These are phyloP conservation scores for Cerastis leucographa DNA, from an alignment of 2,888 invertebrate genomes.

Conservation along the genomic window DNA sequence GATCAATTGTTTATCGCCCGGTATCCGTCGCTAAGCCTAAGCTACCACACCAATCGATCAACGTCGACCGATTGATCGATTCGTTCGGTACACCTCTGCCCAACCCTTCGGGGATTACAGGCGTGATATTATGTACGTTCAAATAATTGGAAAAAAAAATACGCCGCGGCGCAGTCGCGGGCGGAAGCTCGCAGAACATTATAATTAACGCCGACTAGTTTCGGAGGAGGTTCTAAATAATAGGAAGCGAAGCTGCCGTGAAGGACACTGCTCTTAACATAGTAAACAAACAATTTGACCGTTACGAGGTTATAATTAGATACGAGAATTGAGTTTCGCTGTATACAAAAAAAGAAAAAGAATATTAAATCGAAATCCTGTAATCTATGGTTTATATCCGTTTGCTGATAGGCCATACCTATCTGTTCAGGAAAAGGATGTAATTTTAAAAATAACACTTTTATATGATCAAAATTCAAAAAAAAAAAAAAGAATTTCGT, in stretches of 20 bases:
- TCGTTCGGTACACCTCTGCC: too few relatives aligned
- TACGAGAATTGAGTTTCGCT: neutral
- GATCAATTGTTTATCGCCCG: too few relatives aligned
- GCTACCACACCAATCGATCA: too few relatives aligned
- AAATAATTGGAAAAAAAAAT: too few relatives aligned
- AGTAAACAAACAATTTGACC: constrained; percentile 40
- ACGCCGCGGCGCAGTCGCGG: neutral
- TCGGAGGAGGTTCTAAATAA: constrained; percentile 30
- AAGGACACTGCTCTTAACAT: constrained; percentile 42
- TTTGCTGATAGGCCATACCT: neutral
- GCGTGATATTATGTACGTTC: too few relatives aligned
- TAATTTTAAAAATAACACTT: neutral
- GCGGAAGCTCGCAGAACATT: constrained; percentile 15
- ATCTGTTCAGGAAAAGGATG: constrained; percentile 10
- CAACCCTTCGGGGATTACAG: too few relatives aligned
- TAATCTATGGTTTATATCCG: neutral
- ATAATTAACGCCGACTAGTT: constrained; percentile 55
- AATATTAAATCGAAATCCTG: neutral
- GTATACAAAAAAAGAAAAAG: neutral
- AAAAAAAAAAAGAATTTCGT: too few relatives aligned
- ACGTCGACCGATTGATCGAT: too few relatives aligned
- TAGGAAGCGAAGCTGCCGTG: constrained; percentile 56
- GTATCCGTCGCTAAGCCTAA: too few relatives aligned
- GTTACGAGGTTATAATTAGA: constrained; percentile 15
- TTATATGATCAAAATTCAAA: too few relatives aligned